phyloP scores from a whole-genome alignment of 2,113 vertebrate genomes.

The Girardinichthys multiradiatus region DNA sequence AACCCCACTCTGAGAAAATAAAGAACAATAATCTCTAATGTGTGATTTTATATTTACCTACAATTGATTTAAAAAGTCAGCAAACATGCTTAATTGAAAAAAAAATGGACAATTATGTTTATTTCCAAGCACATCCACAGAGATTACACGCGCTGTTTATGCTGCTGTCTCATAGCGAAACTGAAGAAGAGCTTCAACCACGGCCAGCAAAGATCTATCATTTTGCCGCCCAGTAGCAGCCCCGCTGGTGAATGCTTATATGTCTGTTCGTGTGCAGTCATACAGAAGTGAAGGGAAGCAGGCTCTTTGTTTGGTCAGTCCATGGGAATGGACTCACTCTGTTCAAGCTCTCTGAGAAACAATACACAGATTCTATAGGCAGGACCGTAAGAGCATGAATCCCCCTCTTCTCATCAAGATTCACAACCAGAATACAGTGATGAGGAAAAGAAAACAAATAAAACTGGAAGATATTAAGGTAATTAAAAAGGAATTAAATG shows the following conservation, averaged over 20 bases:
- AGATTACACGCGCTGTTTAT: neutral
- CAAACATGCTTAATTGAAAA: neutral
- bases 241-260: conserved; percentile 60
- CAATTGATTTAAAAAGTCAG: neutral
- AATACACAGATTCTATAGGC: conserved; percentile 61
- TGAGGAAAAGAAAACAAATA: conserved; percentile 8
- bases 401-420: conserved; percentile 38
- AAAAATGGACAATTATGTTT: neutral
- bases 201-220: conserved; percentile 47
- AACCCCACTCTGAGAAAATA: neutral
- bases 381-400: conserved; percentile 38
- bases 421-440: conserved; percentile 35
- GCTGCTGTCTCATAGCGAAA: conserved; percentile 20
- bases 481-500: conserved; percentile 29
- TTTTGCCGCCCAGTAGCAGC: conserved; percentile 49
- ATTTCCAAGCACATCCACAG: neutral
- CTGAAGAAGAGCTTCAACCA: conserved; percentile 28
- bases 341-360: conserved; percentile 67
- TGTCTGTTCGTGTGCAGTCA: conserved; percentile 77
- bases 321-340: conserved; percentile 73
- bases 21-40: neutral
- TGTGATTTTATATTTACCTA: neutral
- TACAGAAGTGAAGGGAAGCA: conserved; percentile 72
- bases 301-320: conserved; percentile 70
- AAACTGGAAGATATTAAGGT: conserved; percentile 34